Base-by-base conservation (phyloP, 2,113 vertebrate genomes). In the Zingel zingel region DNA sequence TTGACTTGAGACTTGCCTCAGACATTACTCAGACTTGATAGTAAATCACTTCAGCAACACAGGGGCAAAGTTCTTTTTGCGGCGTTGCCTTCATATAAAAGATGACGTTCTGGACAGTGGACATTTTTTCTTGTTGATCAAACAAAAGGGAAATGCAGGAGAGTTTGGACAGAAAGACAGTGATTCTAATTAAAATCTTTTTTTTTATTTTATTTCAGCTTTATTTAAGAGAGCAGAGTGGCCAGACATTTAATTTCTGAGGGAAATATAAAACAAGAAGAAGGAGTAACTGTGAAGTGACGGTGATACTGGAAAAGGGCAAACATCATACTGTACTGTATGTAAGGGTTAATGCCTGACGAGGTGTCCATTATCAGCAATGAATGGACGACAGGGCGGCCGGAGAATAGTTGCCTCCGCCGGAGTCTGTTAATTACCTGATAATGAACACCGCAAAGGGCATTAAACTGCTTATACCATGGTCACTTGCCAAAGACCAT, bases 41-140 rank as follows among this genome's bases (percentile, higher is more conserved):
- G 48, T 80, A 76, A 83, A 91, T 83, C 59, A 85, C 85, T 87
- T 79, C 74, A 77, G 64, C 77, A 66, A 27, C 30, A 76, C 36
- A 51, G 30, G 25, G 61, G n/a, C 12, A 53, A 71, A 63, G 56
- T 30, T 61, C 18, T 76, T 79, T 63, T 66, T 58, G 7, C 16
- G 9, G 7, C 7, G 23, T 57, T 64, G 16, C 25, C 36, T 19
- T 47, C 13, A 57, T 50, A 68, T 68, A 36, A 77, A 19, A 50
- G 12, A 59, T 58, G 62, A 14, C 10, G 18, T 30, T 57, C 18
- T 30, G 7, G 4, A 30, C 27, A 21, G 10, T 15, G 1, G 51
- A 64, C 19, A 65, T 58, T 47, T 85, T 21, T 70, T 51, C 3
- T 66, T 0, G 11, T 21, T 64, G 39, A 66, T 66, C 63, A 75